Conservation (phyloP, 2,888 invertebrate genomes). For the Campoplex capitator region DNA sequence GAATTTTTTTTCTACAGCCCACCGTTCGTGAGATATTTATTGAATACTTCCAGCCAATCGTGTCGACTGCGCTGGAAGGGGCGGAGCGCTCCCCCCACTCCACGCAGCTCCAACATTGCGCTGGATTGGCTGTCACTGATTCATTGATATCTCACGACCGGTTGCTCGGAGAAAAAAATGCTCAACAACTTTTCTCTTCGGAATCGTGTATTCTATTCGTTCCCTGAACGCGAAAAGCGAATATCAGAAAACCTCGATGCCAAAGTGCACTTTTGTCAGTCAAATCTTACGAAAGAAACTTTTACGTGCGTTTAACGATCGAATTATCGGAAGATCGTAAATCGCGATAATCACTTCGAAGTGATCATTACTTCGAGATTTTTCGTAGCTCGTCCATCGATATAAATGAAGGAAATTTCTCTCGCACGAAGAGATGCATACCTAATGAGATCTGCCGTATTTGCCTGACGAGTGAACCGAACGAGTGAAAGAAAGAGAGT, state of each 20-base stretch:
- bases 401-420: constrained; percentile 47
- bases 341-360: not conserved
- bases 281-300: not conserved
- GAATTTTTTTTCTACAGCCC: not conserved
- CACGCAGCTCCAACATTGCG: not conserved
- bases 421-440: constrained; percentile 39
- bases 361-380: not conserved
- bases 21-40: not conserved
- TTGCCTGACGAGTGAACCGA: not conserved
- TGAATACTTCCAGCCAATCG: not conserved
- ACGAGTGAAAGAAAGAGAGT: not conserved
- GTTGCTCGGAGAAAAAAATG: not conserved
- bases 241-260: not conserved
- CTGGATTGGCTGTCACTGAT: not conserved
- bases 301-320: not conserved
- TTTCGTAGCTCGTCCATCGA: not conserved
- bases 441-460: constrained; percentile 37
- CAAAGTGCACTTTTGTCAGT: not conserved
- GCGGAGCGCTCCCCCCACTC: not conserved
- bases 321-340: constrained; percentile 1
- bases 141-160: not conserved
- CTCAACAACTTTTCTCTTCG: not conserved
- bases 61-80: not conserved
- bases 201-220: not conserved
- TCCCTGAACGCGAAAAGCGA: not conserved